A percentile compares a stretch with the other conserved stretches of the same genome.
Evolutionary conservation across 1,140 invertebrate species (phyloP).

Genomic region (Drosophila dunni): DNA sequence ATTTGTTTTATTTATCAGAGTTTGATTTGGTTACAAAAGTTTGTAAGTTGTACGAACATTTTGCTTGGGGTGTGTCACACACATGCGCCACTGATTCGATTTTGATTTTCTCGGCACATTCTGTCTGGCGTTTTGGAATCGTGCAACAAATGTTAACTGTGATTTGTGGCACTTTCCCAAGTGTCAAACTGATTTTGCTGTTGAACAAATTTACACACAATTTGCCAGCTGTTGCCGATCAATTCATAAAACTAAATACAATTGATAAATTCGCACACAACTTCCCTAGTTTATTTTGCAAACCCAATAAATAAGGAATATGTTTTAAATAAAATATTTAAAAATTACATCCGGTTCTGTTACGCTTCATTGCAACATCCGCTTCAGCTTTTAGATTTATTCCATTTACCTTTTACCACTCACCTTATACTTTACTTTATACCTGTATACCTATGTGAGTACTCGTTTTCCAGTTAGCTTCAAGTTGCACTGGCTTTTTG

Average conservation of each 20-base stretch:
- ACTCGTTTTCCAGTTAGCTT: slow-evolving; percentile 4
- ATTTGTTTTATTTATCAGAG: no score
- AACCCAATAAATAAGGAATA: neutral
- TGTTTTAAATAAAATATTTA: slow-evolving; percentile 4
- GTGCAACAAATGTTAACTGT: slow-evolving; percentile 57
- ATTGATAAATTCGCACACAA: slow-evolving; percentile 1
- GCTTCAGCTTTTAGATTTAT: neutral
- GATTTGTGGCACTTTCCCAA: slow-evolving; percentile 56
- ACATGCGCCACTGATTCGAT: slow-evolving; percentile 47
- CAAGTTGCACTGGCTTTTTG: slow-evolving; percentile 8
- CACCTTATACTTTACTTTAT: neutral
- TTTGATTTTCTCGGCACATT: slow-evolving; percentile 54
- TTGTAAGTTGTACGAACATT: slow-evolving; percentile 20
- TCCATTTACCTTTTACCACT: neutral
- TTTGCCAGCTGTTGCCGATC: slow-evolving; percentile 25
- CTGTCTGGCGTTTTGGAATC: slow-evolving; percentile 38
- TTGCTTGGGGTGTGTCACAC: slow-evolving; percentile 28
- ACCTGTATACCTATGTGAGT: slow-evolving; percentile 27
- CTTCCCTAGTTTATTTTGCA: no score
- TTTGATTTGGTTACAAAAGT: neutral
- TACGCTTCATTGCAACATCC: slow-evolving; percentile 11
- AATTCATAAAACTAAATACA: slow-evolving; percentile 12
- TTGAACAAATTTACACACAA: slow-evolving; percentile 42
- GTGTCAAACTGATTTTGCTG: slow-evolving; percentile 48
- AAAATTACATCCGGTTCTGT: slow-evolving; percentile 13